Conservation (phyloP, 2,888 invertebrate genomes). For the Dugesia japonica region DNA sequence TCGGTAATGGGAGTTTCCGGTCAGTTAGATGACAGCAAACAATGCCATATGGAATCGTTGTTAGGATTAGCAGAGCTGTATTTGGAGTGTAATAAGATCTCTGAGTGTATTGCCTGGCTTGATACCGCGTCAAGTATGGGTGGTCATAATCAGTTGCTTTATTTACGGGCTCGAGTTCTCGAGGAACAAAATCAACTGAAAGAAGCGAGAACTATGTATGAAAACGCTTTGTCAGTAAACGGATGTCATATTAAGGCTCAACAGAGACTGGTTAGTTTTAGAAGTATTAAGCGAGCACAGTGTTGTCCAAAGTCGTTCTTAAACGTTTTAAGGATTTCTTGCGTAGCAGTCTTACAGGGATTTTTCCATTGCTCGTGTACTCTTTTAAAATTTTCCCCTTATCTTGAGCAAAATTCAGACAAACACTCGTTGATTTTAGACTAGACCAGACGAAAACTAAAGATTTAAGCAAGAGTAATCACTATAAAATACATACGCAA, state of each 20-base stretch:
- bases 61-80: neutral
- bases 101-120: neutral
- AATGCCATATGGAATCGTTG: neutral
- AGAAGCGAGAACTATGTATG: conserved; percentile 22
- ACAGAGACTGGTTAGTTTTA: conserved; percentile 54
- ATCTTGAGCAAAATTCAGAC: too few species aligned
- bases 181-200: conserved; percentile 10
- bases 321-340: too few species aligned
- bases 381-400: too few species aligned
- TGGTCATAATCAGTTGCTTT: neutral
- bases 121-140: neutral
- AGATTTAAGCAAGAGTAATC: too few species aligned
- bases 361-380: too few species aligned
- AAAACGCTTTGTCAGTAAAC: conserved; percentile 80
- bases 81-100: neutral
- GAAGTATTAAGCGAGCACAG: too few species aligned
- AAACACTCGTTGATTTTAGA: too few species aligned
- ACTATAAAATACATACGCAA: too few species aligned
- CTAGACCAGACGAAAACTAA: too few species aligned
- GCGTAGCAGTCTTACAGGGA: too few species aligned
- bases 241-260: conserved; percentile 79
- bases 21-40: neutral
- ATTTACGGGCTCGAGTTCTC: neutral
- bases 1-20: neutral
- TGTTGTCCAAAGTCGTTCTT: too few species aligned